Base-by-base conservation (phyloP, 2,888 invertebrate species). In the Saturnia pavonia region DNA sequence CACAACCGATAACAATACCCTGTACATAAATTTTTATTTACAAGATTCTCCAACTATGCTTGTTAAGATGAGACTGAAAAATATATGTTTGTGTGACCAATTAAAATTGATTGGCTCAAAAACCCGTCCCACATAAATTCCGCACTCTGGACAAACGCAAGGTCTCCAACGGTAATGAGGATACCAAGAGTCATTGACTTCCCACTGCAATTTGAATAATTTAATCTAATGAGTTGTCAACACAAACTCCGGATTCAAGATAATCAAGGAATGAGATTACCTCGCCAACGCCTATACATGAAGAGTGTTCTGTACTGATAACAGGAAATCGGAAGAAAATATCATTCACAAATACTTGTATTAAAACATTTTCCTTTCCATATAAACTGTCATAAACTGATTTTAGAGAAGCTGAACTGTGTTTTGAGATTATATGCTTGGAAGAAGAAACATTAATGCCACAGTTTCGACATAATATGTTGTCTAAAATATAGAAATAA, bases 81-180 rank as follows among this genome's bases (percentile, higher is more conserved):
- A 88, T 71, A 73, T 71, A 70, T 81, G 77, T 69, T 77, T 72
- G 70, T 80, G 72, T 70, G 76, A 75, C 69, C 72, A 72, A 69
- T 72, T 72, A 70, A 75, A 72, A 71, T 83, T 74, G 72, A 86
- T 74, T 27, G 94, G 91, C 78, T 94, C 89, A 87, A 94, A 95
- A 72, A 92, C 83, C 94, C 94, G 96, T 77, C 96, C 96, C 75
- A 95, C 78, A 76, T 94, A 94, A 57, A 88, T 82, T 69, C 94
- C 93, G 87, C 95, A 96, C 42, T 92, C 91, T 27, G 94, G 91
- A 80, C 96, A 96, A 40, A 94, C 82, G 75, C 95, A 95, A 51
- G 92, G 88, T 78, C 94, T 94, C 95, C 95, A 95, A 4, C 86
- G 88, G 84, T 94, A 95, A 34, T 94, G 95, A 71, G 95, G 94